Evolutionary conservation across 2,888 invertebrate species (phyloP), one percentile per base, ranked within the genome.

Genomic region (Silvanus unidentatus): DNA sequence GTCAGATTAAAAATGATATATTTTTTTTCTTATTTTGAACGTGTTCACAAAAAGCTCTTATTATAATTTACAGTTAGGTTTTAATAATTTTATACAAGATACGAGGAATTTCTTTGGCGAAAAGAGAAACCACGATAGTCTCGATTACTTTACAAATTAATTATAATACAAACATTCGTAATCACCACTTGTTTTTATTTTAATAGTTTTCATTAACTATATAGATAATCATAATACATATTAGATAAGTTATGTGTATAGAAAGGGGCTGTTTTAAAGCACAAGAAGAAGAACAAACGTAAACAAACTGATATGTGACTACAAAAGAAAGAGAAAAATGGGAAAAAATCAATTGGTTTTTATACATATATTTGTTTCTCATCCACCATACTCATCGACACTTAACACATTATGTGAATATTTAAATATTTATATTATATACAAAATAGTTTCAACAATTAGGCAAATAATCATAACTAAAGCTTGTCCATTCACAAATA

Each of bases 21-120:
- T 51, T 44, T 49, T 50, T 54, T 66, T 63, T 69, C 64, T 42
- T 67, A 66, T 66, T 68, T 65, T 62, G 62, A 67, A 67, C 65
- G 68, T 70, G 70, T 69, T 71, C 71, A 72, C 71, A 70, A 70
- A 50, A 72, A 72, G 71, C 71, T 69, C 65, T 65, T 66, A 66
- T 55, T 61, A 63, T 62, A 64, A 63, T 64, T 66, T 66, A 66
- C 64, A 68, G 59, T 15, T 37, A 63, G n/a, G n/a, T n/a, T n/a
- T n/a, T 63, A 62, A 58, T 56, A 64, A 65, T 62, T 65, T 60
- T 61, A 62, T 66, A 63, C 63, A 66, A 62, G 59, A 61, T 59
- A 63, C 63, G 37, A 32, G 32, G 22, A 64, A 59, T 61, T 51
- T 67, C 66, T 70, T 70, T 71, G 70, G 69, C 69, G 64, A 66